Evolutionary conservation across 2,888 invertebrate species (phyloP).

Genomic region (Brenthis ino): DNA sequence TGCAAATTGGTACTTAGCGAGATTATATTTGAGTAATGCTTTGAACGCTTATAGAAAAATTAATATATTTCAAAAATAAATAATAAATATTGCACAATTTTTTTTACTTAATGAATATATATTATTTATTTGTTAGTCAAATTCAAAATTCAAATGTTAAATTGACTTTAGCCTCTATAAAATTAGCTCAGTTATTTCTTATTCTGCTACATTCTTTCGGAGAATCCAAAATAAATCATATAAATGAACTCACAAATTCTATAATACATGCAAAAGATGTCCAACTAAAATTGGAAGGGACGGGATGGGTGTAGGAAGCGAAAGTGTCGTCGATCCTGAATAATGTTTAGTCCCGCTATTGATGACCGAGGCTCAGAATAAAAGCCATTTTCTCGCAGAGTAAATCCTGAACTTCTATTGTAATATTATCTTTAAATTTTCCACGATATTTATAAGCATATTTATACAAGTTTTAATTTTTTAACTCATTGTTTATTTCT

Average conservation of each 20-base stretch:
- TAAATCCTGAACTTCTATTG: background rate
- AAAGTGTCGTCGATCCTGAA: slow-evolving; percentile 11
- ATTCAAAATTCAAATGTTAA: too few species aligned
- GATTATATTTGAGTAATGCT: slow-evolving; percentile 3
- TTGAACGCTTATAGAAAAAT: background rate
- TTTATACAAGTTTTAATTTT: too few species aligned
- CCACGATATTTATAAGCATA: too few species aligned
- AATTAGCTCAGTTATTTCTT: too few species aligned
- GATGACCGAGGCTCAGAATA: background rate
- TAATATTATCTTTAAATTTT: too few species aligned
- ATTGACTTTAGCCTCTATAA: too few species aligned
- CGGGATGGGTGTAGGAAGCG: slow-evolving; percentile 2
- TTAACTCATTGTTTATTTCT: too few species aligned
- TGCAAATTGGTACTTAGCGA: slow-evolving; percentile 14
- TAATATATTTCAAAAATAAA: background rate
- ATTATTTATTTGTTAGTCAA: too few species aligned
- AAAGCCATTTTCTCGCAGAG: background rate
- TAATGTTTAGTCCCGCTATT: slow-evolving; percentile 14
- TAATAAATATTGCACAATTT: too few species aligned
- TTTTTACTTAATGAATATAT: too few species aligned
- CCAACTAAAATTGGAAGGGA: slow-evolving; percentile 5
- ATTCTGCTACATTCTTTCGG: too few species aligned
- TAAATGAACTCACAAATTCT: background rate
- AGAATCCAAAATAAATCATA: background rate
- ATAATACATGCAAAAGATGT: slow-evolving; percentile 16